Conservation (phyloP, 2,888 invertebrate genomes). For the Lepidocyrtinus sp. region DNA sequence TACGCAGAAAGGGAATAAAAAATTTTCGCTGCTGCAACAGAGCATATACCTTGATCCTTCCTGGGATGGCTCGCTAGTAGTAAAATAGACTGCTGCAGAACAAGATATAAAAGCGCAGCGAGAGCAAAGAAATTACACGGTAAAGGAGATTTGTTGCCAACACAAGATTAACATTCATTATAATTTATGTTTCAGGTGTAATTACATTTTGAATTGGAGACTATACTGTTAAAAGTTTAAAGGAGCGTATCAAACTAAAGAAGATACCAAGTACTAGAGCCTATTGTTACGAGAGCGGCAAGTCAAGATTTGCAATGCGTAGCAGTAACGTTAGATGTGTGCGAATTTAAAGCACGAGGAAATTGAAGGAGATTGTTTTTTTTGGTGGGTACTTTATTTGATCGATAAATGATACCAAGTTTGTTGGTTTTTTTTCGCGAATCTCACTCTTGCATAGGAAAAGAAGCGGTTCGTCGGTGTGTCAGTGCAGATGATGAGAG, state of each 20-base stretch:
- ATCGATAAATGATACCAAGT: too few relatives aligned
- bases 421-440: too few relatives aligned
- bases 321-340: too few relatives aligned
- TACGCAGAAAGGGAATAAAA: too few relatives aligned
- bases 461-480: too few relatives aligned
- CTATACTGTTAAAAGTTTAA: background rate
- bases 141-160: background rate
- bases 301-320: too few relatives aligned
- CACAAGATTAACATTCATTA: background rate
- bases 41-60: conserved; percentile 42
- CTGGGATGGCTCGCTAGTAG: conserved; percentile 46
- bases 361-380: too few relatives aligned
- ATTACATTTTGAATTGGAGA: background rate
- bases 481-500: background rate
- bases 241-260: background rate
- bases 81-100: conserved; percentile 47
- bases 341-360: too few relatives aligned
- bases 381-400: too few relatives aligned
- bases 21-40: too few relatives aligned
- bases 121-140: conserved; percentile 9
- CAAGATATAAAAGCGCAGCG: conserved; percentile 14
- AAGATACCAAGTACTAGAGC: too few relatives aligned
- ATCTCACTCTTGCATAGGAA: too few relatives aligned
- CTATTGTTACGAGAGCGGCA: background rate
- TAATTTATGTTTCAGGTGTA: background rate